Percentiles rank a stretch among this genome's conserved stretches.
Evolutionary conservation across 2,888 invertebrate species (phyloP).

Genomic region (Antheraea assamensis): DNA sequence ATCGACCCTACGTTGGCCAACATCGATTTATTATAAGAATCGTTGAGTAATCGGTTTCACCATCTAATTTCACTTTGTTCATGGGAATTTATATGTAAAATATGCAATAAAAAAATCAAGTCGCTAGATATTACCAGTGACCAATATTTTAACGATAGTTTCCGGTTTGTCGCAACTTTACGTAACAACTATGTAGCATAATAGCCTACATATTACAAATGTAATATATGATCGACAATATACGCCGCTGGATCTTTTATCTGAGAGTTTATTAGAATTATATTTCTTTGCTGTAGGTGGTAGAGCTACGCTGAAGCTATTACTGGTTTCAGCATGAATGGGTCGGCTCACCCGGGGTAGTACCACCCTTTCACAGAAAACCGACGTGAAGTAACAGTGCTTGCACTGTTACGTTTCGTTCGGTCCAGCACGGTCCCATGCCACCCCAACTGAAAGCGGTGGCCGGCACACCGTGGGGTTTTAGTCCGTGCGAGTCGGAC

Average conservation of each 20-base stretch:
- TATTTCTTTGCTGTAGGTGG: too few species aligned
- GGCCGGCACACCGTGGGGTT: too few species aligned
- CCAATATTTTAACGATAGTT: constrained; percentile 33
- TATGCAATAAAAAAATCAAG: constrained; percentile 28
- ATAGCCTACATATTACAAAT: constrained; percentile 15
- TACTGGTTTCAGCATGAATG: too few species aligned
- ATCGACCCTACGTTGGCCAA: constrained; percentile 47
- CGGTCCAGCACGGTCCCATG: too few species aligned
- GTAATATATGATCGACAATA: too few species aligned
- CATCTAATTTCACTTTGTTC: constrained; percentile 53
- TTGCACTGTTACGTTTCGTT: too few species aligned
- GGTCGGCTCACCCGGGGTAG: too few species aligned
- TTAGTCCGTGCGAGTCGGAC: too few species aligned
- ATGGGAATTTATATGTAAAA: constrained; percentile 55
- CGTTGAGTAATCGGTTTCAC: constrained; percentile 44
- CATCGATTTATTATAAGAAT: constrained; percentile 50
- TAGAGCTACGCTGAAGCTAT: too few species aligned
- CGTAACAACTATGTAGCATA: constrained; percentile 34
- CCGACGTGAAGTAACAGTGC: too few species aligned
- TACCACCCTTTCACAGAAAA: too few species aligned
- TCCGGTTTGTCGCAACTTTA: constrained; percentile 30
- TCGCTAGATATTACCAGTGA: constrained; percentile 25
- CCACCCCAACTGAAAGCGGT: too few species aligned
- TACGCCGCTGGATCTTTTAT: neutral
- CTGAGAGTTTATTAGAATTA: neutral